These are phyloP conservation scores for Thaumetopoea pityocampa DNA, from an alignment of 1,140 invertebrate genomes.

Conservation along the genomic window DNA sequence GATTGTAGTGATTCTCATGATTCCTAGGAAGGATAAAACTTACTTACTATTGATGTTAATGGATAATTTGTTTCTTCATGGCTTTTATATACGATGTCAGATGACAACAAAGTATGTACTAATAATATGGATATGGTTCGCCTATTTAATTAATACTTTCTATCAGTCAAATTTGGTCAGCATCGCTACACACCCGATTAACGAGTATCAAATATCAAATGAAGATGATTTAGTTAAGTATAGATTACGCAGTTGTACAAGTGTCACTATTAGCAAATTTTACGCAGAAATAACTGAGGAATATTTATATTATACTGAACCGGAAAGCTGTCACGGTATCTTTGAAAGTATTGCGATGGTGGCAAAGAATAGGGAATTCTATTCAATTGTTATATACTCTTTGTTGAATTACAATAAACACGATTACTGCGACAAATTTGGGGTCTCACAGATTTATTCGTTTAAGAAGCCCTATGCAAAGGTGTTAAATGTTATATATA, in stretches of 20 bases:
- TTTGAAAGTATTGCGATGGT: constrained; percentile 32
- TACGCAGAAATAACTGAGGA: too few relatives aligned
- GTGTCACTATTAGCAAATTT: too few relatives aligned
- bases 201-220: constrained; percentile 23
- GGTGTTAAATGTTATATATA: constrained; percentile 32
- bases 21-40: constrained; percentile 1
- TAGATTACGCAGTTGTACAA: constrained; percentile 1
- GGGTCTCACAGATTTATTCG: constrained; percentile 23
- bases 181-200: constrained; percentile 13
- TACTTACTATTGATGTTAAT: not conserved
- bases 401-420: constrained; percentile 32
- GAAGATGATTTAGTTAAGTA: constrained; percentile 17
- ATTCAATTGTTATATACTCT: constrained; percentile 20
- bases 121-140: constrained; percentile 29
- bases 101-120: constrained; percentile 23
- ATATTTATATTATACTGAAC: constrained; percentile 1
- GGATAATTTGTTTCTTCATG: constrained; percentile 4
- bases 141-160: constrained; percentile 19
- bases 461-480: constrained; percentile 28
- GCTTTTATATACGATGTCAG: constrained; percentile 1
- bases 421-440: constrained; percentile 27
- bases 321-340: constrained; percentile 20
- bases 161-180: constrained; percentile 26
- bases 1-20: not conserved
- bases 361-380: constrained; percentile 18